Conservation (phyloP, 1,140 invertebrate genomes). For the Hylaeus volcanicus region DNA sequence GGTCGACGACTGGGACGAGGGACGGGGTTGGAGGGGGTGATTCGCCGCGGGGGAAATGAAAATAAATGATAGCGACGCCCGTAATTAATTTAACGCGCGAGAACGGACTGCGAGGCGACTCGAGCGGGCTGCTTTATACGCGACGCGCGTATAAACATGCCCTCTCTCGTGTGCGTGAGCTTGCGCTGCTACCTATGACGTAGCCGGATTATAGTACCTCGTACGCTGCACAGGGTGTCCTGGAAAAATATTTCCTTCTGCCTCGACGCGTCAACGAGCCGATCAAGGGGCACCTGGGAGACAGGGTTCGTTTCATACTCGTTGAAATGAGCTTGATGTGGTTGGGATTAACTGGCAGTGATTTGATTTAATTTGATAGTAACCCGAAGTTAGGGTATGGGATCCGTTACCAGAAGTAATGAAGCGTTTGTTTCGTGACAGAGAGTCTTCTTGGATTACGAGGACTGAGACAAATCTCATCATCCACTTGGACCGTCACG, state of each 20-base stretch:
- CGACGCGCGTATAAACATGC: slow-evolving; percentile 51
- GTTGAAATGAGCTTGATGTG: too few relatives aligned
- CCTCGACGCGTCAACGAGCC: neutral
- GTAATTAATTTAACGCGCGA: slow-evolving; percentile 79
- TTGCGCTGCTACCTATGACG: neutral
- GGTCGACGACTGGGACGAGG: neutral
- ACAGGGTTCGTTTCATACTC: neutral
- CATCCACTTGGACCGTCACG: too few relatives aligned
- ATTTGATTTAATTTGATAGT: too few relatives aligned
- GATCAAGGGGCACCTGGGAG: neutral
- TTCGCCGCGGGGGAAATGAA: slow-evolving; percentile 76
- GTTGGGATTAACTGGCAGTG: too few relatives aligned
- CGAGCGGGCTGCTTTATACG: slow-evolving; percentile 62
- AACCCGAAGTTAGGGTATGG: too few relatives aligned
- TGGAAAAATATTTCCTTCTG: slow-evolving; percentile 11
- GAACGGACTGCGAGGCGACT: slow-evolving; percentile 64
- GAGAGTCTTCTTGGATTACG: too few relatives aligned
- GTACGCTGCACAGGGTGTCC: neutral
- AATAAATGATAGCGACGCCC: slow-evolving; percentile 77
- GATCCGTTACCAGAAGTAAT: too few relatives aligned
- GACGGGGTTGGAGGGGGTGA: slow-evolving; percentile 39
- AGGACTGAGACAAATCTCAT: too few relatives aligned
- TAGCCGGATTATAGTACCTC: slow-evolving; percentile 31
- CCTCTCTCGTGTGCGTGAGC: neutral
- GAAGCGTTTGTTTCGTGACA: too few relatives aligned